Evolutionary conservation across 2,888 invertebrate genomes (phyloP).

Genomic region (Xestoiulus laeticollis): DNA sequence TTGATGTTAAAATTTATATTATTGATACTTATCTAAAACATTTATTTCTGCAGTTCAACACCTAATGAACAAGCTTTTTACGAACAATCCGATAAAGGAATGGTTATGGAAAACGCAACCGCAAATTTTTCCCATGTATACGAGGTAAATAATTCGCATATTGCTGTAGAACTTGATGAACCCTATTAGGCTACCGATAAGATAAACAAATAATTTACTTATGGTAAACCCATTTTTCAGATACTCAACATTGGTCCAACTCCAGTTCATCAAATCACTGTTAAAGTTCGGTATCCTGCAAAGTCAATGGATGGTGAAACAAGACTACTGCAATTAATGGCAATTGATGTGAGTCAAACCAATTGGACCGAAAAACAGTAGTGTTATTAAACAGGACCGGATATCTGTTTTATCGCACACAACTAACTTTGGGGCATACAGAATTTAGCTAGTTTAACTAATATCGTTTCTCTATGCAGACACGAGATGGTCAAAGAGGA

Average conservation of each 20-base stretch:
- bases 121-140: slow-evolving; percentile 47
- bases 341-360: slow-evolving; percentile 15
- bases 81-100: slow-evolving; percentile 38
- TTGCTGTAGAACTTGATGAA: neutral
- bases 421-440: no score
- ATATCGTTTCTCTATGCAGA: slow-evolving; percentile 24
- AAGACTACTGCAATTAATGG: slow-evolving; percentile 7
- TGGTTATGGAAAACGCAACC: slow-evolving; percentile 35
- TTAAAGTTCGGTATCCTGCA: slow-evolving; percentile 42
- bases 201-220: neutral
- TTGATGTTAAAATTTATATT: neutral
- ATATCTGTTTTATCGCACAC: no score
- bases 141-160: slow-evolving; percentile 15
- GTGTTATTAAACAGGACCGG: neutral
- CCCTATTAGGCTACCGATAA: neutral
- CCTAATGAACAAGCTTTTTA: slow-evolving; percentile 51
- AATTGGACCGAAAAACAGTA: no score
- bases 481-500: neutral
- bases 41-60: neutral
- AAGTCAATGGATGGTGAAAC: neutral
- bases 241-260: slow-evolving; percentile 49
- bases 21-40: neutral
- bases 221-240: neutral
- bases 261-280: neutral
- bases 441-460: neutral